Evolutionary conservation across 2,797 vertebrate species (phyloP), one percentile per base, ranked within the genome.

Genomic region (Telmatherina bonti): DNA sequence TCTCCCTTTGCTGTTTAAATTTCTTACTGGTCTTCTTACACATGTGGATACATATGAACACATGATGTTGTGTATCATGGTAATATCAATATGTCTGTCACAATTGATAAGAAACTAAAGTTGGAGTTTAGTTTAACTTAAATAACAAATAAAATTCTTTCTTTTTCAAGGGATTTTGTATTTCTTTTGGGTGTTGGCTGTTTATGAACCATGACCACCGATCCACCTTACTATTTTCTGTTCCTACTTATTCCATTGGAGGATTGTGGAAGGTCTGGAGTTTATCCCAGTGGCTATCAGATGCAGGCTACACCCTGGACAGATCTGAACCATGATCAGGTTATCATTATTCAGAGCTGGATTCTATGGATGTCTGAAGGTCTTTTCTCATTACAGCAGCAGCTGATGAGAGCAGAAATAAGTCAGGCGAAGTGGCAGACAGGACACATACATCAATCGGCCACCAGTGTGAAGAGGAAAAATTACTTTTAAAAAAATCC

Each of bases 391-490:
- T 86, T 85, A 84, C 68, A 62, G 49, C 55, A 53, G 30, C 30
- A 71, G 79, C 69, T 86, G 52, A 54, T 16, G 52, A 54, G 26
- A 29, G 52, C 52, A 54, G 52, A 29, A 84, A 87, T 75, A 81
- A 81, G 60, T 59, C 68, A 73, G 78, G 67, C 68, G 20, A 59
- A 72, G 31, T 77, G 5, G 4, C 64, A 71, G 76, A 75, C 33
- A 53, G 62, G 64, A 76, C 63, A 18, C 83, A 88, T 88, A 81
- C 62, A 85, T 87, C 72, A 87, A 15, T 33, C 0, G 65, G 51
- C 49, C 60, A 78, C 60, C 0, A 0, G 0, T 3, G 35, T 13
- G 10, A 68, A 67, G 55, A 47, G 26, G n/a, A 56, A 27, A 30
- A 56, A 1, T n/a, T 8, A 18, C 18, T 45, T 7, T 59, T 58